A percentile compares a stretch with the other conserved stretches of the same genome.
These are phyloP conservation scores for Drosophila suzukii DNA, from an alignment of 1,140 invertebrate genomes.

Conservation along the genomic window DNA sequence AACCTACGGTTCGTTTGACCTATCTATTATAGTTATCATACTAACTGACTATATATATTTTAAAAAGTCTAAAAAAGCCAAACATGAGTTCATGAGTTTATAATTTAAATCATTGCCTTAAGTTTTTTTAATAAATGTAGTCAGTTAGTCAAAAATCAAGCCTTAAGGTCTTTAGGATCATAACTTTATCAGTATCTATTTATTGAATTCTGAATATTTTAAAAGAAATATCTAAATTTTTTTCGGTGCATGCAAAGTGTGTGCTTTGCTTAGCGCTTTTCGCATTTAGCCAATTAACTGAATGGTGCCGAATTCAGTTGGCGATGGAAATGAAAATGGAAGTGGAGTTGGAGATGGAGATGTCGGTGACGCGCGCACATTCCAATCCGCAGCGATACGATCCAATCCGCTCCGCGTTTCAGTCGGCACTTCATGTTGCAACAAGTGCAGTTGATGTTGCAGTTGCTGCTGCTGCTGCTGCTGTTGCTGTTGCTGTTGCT, in stretches of 20 bases:
- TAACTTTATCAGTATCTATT: too few species aligned
- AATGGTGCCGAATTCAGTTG: slow-evolving; percentile 66
- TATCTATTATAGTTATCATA: too few species aligned
- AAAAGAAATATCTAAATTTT: background rate
- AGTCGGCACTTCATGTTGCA: slow-evolving; percentile 51
- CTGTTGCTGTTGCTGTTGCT: slow-evolving; percentile 39
- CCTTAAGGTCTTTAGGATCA: too few species aligned
- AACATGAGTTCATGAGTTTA: too few species aligned
- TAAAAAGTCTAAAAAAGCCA: too few species aligned
- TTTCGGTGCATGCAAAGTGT: slow-evolving; percentile 37
- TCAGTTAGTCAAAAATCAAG: too few species aligned
- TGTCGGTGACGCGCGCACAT: slow-evolving; percentile 69
- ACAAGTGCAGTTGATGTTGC: slow-evolving; percentile 41
- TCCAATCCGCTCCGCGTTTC: slow-evolving; percentile 50
- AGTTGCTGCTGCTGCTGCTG: slow-evolving; percentile 25
- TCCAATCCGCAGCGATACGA: slow-evolving; percentile 55
- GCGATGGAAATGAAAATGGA: slow-evolving; percentile 4
- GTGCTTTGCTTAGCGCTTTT: slow-evolving; percentile 46
- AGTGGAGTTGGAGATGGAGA: slow-evolving; percentile 26
- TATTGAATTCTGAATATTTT: too few species aligned
- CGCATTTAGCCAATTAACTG: slow-evolving; percentile 65
- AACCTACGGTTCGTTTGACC: too few species aligned
- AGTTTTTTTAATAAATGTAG: too few species aligned
- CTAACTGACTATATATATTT: too few species aligned
- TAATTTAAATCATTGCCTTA: too few species aligned